These are phyloP conservation scores for Hippoglossus hippoglossus DNA, from an alignment of 2,797 vertebrate genomes.

Conservation along the genomic window DNA sequence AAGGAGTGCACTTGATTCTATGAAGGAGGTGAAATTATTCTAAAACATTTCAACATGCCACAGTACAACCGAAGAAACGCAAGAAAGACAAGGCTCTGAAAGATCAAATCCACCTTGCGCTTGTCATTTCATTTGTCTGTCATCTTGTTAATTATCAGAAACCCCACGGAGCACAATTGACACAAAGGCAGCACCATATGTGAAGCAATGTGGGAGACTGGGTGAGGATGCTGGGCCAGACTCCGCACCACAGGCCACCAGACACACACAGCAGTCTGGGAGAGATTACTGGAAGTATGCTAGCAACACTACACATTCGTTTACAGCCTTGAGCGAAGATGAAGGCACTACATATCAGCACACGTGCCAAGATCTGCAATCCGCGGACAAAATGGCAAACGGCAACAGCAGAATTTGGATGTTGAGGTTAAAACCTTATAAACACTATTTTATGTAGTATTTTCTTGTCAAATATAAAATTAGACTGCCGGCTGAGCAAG, in stretches of 20 bases:
- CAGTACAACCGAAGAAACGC: constrained; percentile 4
- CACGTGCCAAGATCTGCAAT: constrained; percentile 20
- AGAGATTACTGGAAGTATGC: constrained; percentile 64
- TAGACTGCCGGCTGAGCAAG: not conserved
- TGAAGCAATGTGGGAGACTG: constrained; percentile 69
- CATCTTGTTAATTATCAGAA: constrained; percentile 82
- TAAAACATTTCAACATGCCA: constrained; percentile 19
- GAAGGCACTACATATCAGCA: constrained; percentile 41
- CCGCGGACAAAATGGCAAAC: constrained; percentile 1
- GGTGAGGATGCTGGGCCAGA: constrained; percentile 76
- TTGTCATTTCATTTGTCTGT: constrained; percentile 72
- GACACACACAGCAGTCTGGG: constrained; percentile 75
- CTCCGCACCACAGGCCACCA: constrained; percentile 73
- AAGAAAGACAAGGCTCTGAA: constrained; percentile 25
- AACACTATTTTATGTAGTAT: not conserved
- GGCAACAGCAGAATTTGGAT: not conserved
- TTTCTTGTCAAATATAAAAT: constrained; percentile 2
- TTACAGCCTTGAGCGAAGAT: constrained; percentile 49
- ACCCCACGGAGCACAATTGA: constrained; percentile 75
- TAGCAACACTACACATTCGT: constrained; percentile 65
- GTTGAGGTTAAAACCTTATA: constrained; percentile 4
- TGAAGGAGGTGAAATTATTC: constrained; percentile 15
- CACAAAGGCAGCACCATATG: constrained; percentile 76
- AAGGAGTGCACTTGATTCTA: not conserved
- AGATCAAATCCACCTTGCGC: constrained; percentile 58